Percentiles rank a stretch among this genome's conserved stretches.
Evolutionary conservation across 2,888 invertebrate species (phyloP).

Genomic region (Ectobius pallidus): DNA sequence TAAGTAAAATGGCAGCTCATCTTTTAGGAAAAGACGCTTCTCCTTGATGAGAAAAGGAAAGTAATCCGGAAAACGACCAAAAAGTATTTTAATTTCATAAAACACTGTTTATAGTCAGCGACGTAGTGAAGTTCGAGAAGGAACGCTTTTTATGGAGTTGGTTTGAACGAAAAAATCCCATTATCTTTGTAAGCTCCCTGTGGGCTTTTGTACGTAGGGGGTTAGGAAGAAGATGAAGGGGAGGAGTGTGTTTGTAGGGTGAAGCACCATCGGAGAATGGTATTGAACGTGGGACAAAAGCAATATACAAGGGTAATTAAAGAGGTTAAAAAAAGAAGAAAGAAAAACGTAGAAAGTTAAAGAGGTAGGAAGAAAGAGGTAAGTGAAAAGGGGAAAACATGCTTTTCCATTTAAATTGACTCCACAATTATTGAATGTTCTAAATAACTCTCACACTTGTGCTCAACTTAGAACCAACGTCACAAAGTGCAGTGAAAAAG

Average conservation of each 20-base stretch:
- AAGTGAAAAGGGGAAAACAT: slow-evolving; percentile 15
- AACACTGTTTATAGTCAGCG: too few species aligned
- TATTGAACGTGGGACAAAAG: slow-evolving; percentile 30
- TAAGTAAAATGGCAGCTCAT: neutral
- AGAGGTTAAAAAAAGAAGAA: slow-evolving; percentile 23
- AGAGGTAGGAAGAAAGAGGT: neutral
- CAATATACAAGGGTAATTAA: slow-evolving; percentile 36
- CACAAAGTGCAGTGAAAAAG: too few species aligned
- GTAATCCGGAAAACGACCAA: neutral
- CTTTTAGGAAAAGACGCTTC: neutral
- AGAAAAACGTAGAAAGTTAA: neutral
- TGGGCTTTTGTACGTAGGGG: neutral
- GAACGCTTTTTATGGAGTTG: neutral
- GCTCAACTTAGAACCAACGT: slow-evolving; percentile 3
- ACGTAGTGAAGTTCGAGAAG: too few species aligned
- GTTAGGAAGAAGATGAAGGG: neutral
- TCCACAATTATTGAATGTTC: slow-evolving; percentile 21
- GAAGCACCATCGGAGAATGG: slow-evolving; percentile 22
- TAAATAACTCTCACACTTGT: slow-evolving; percentile 17
- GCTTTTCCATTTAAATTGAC: slow-evolving; percentile 32
- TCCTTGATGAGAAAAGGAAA: neutral
- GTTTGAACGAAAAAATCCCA: slow-evolving; percentile 8
- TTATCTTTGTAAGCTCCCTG: slow-evolving; percentile 9
- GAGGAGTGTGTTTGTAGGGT: slow-evolving; percentile 8
- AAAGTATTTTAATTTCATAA: neutral